These are phyloP conservation scores for Bettongia penicillata DNA, from an alignment of 2,113 vertebrate genomes.

Conservation along the genomic window DNA sequence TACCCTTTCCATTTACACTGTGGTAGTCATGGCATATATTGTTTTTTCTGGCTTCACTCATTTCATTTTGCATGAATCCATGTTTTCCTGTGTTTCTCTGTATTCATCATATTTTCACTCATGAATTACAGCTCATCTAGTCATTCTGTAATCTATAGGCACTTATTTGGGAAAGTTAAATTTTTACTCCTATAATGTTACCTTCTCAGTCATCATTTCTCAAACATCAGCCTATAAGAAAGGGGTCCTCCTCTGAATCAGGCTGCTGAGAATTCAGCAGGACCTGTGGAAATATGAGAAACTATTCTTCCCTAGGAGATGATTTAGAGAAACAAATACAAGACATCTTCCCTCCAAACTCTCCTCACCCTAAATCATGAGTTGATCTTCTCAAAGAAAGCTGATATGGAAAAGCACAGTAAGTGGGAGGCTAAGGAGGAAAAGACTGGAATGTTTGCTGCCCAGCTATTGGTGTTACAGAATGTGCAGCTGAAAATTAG, in stretches of 20 bases:
- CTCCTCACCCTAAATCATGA: not conserved
- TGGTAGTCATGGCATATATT: not conserved
- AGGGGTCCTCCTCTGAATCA: not conserved
- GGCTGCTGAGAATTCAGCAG: not conserved
- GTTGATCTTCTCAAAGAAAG: not conserved
- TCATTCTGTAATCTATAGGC: not conserved
- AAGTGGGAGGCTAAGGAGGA: not conserved
- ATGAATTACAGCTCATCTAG: not conserved
- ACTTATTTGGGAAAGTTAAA: not conserved
- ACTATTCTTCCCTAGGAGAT: not conserved
- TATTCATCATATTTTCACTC: not conserved
- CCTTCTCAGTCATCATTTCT: not conserved
- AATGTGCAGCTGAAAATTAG: not conserved
- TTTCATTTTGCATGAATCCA: not conserved
- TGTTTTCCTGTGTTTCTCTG: not conserved
- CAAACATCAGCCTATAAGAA: constrained; percentile 38
- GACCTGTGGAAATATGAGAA: constrained; percentile 18
- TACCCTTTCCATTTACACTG: not conserved
- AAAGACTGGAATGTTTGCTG: not conserved
- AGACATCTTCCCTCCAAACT: not conserved
- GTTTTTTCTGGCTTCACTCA: not conserved
- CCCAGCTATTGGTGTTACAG: not conserved
- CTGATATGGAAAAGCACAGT: not conserved
- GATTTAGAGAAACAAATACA: not conserved
- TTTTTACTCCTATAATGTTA: constrained; percentile 5